Evolutionary conservation across 2,113 vertebrate genomes (phyloP).

Genomic region (Pteruthius melanotis): DNA sequence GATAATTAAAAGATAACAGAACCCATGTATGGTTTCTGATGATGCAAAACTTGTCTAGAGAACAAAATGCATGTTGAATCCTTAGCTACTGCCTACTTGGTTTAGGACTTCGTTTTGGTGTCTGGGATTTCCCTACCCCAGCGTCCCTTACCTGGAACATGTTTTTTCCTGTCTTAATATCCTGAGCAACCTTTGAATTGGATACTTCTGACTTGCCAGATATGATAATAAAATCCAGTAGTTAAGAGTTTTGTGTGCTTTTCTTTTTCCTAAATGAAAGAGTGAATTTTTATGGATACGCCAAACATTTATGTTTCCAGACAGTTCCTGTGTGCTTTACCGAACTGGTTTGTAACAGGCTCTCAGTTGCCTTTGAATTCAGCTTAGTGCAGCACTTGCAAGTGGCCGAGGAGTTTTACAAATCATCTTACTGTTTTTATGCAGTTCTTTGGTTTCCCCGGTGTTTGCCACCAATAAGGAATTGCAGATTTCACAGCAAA

Average conservation of each 20-base stretch:
- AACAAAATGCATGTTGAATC: background rate
- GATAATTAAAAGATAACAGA: background rate
- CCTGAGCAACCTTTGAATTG: background rate
- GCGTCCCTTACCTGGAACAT: background rate
- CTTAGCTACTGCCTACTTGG: background rate
- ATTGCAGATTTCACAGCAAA: background rate
- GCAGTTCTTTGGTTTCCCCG: background rate
- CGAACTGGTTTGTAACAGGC: background rate
- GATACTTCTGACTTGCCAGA: background rate
- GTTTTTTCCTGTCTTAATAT: background rate
- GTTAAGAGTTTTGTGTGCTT: background rate
- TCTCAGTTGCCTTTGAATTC: background rate
- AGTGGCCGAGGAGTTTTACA: background rate
- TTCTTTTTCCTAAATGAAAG: background rate
- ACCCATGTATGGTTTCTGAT: background rate
- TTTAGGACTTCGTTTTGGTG: background rate
- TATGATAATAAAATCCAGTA: background rate
- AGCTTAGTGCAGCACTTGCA: background rate
- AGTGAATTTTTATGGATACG: background rate
- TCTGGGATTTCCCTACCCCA: background rate
- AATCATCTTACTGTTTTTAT: background rate
- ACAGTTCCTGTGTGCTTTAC: background rate
- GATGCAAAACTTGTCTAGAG: background rate
- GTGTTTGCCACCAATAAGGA: background rate
- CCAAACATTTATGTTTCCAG: background rate